Evolutionary conservation across 1,140 invertebrate species (phyloP).

Genomic region (Drosophila azteca): DNA sequence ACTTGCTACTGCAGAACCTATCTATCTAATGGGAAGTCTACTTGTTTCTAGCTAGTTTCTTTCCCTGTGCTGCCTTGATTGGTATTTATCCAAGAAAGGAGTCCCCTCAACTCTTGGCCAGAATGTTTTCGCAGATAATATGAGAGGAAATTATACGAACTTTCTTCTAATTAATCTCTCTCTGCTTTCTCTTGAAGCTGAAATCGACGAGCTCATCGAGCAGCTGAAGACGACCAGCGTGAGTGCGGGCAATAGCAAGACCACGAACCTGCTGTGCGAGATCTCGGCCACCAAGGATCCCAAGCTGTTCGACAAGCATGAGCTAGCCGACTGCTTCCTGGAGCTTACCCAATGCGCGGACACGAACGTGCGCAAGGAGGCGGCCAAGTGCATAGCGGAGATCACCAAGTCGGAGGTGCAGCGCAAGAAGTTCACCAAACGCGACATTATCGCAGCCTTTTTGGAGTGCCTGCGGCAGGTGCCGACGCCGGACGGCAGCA

Average conservation of each 20-base stretch:
- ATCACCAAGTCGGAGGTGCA: slow-evolving; percentile 88
- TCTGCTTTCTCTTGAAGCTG: slow-evolving; percentile 42
- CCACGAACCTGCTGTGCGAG: slow-evolving; percentile 67
- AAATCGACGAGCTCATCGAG: slow-evolving; percentile 82
- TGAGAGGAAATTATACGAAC: too few relatives aligned
- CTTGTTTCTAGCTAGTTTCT: too few relatives aligned
- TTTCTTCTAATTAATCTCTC: too few relatives aligned
- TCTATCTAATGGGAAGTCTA: too few relatives aligned
- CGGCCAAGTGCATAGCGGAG: slow-evolving; percentile 88
- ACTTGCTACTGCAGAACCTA: too few relatives aligned
- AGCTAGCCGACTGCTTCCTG: slow-evolving; percentile 76
- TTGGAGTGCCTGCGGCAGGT: slow-evolving; percentile 84
- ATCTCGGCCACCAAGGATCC: slow-evolving; percentile 82
- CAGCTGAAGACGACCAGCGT: slow-evolving; percentile 76
- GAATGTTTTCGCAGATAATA: too few relatives aligned
- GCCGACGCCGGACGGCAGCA: slow-evolving; percentile 74
- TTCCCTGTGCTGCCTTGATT: too few relatives aligned
- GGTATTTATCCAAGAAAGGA: too few relatives aligned
- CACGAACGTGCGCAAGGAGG: slow-evolving; percentile 76
- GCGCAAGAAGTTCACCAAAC: slow-evolving; percentile 87
- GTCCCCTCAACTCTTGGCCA: too few relatives aligned
- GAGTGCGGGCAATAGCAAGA: slow-evolving; percentile 66
- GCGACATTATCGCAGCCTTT: slow-evolving; percentile 86
- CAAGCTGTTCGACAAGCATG: slow-evolving; percentile 81
- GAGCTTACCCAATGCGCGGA: slow-evolving; percentile 67